Evolutionary conservation across 2,797 vertebrate genomes (phyloP).

Genomic region (Notolabrus celidotus): DNA sequence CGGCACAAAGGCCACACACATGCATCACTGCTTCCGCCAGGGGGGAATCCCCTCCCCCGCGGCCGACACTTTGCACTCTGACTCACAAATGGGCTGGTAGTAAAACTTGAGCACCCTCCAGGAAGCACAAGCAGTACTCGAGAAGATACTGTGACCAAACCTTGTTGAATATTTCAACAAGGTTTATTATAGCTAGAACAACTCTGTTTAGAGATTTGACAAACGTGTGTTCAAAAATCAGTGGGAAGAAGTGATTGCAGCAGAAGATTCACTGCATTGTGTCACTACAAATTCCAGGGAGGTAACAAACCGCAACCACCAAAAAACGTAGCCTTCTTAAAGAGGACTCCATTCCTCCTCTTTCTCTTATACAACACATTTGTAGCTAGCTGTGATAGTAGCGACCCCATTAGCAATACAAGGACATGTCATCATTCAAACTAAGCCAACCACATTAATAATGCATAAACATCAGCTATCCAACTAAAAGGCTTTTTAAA

Average conservation of each 20-base stretch:
- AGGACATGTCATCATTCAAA: neutral
- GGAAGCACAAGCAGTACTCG: slow-evolving; percentile 34
- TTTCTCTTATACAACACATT: neutral
- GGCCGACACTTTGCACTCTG: neutral
- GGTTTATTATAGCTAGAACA: neutral
- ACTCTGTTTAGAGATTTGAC: neutral
- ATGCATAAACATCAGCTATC: neutral
- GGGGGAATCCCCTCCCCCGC: neutral
- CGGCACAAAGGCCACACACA: slow-evolving; percentile 1
- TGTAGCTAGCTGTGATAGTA: no score
- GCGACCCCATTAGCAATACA: neutral
- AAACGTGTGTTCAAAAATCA: neutral
- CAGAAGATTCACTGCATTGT: neutral
- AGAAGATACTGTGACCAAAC: neutral
- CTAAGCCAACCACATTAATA: neutral
- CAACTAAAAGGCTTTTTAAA: neutral
- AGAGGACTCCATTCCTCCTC: neutral
- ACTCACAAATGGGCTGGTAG: slow-evolving; percentile 2
- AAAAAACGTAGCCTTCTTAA: no score
- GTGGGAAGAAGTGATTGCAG: neutral
- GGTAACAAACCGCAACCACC: no score
- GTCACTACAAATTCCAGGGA: neutral
- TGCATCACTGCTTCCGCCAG: neutral
- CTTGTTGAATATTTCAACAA: neutral
- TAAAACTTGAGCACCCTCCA: slow-evolving; percentile 11